Evolutionary conservation across 1,140 invertebrate genomes (phyloP).

Genomic region (Steinernema feltiae): DNA sequence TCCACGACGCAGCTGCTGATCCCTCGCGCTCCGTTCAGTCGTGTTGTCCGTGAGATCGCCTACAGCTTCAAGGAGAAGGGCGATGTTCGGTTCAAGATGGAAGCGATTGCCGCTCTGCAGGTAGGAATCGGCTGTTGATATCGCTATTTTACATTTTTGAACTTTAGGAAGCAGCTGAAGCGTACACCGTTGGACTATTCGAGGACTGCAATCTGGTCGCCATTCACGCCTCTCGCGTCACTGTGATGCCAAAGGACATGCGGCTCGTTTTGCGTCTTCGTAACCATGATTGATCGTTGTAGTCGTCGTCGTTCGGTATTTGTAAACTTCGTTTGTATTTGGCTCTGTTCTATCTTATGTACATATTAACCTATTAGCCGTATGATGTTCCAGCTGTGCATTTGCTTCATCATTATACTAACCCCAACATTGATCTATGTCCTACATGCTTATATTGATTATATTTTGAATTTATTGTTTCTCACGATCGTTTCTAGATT

Average conservation of each 20-base stretch:
- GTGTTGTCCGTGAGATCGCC: not conserved
- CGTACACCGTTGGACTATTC: slow-evolving; percentile 20
- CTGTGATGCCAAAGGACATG: slow-evolving; percentile 37
- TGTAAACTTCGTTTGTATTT: too few relatives aligned
- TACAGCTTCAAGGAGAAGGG: not conserved
- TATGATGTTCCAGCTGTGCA: too few relatives aligned
- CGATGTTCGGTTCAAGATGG: not conserved
- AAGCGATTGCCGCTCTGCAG: not conserved
- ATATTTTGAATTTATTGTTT: too few relatives aligned
- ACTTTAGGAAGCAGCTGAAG: slow-evolving; percentile 27
- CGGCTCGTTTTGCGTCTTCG: slow-evolving; percentile 17
- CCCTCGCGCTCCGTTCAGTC: not conserved
- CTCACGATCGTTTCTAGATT: too few relatives aligned
- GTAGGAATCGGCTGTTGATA: not conserved
- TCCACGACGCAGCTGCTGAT: not conserved
- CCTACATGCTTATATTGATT: too few relatives aligned
- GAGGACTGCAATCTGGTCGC: slow-evolving; percentile 34
- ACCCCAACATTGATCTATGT: too few relatives aligned
- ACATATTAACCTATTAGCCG: too few relatives aligned
- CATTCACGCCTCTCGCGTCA: slow-evolving; percentile 30
- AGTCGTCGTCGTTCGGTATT: too few relatives aligned
- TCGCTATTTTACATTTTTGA: not conserved
- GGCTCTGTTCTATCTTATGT: too few relatives aligned
- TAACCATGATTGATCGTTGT: not conserved
- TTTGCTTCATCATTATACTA: too few relatives aligned